phyloP scores from a whole-genome alignment of 2,797 vertebrate genomes.

The Siniperca scherzeri region DNA sequence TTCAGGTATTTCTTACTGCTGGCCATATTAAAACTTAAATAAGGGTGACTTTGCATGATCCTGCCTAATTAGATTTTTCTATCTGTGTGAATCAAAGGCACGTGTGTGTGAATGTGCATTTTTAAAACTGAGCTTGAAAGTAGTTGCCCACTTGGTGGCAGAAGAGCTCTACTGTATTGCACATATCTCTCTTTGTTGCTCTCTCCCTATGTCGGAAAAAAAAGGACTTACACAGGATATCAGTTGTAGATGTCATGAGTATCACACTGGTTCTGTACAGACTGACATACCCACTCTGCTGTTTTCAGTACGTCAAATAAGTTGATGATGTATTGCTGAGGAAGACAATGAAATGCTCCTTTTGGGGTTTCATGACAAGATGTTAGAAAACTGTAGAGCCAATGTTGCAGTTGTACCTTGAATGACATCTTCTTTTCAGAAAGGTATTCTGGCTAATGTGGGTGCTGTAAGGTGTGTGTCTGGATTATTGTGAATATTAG shows the following conservation, averaged over 20 bases:
- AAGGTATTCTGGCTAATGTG: conserved; percentile 1
- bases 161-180: conserved; percentile 72
- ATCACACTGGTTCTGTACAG: conserved; percentile 37
- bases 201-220: conserved; percentile 25
- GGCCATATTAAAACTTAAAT: conserved; percentile 48
- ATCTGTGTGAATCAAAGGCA: neutral
- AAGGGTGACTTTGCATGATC: conserved; percentile 54
- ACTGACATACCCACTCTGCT: conserved; percentile 41
- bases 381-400: conserved; percentile 4
- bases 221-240: conserved; percentile 25
- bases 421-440: conserved; percentile 33
- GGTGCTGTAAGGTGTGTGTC: neutral
- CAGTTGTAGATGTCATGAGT: conserved; percentile 50
- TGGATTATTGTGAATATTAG: conserved; percentile 5
- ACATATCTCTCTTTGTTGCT: neutral
- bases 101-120: conserved; percentile 21
- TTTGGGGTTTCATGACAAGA: conserved; percentile 43
- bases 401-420: conserved; percentile 11
- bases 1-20: conserved; percentile 46
- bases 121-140: neutral
- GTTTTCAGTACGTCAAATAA: conserved; percentile 54
- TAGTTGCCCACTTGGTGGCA: conserved; percentile 84
- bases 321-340: conserved; percentile 40
- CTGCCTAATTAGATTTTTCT: conserved; percentile 48
- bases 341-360: conserved; percentile 36